A percentile compares a stretch with the other conserved stretches of the same genome.
Conservation (phyloP, 2,888 invertebrate genomes). For the Xestoiulus laeticollis region DNA sequence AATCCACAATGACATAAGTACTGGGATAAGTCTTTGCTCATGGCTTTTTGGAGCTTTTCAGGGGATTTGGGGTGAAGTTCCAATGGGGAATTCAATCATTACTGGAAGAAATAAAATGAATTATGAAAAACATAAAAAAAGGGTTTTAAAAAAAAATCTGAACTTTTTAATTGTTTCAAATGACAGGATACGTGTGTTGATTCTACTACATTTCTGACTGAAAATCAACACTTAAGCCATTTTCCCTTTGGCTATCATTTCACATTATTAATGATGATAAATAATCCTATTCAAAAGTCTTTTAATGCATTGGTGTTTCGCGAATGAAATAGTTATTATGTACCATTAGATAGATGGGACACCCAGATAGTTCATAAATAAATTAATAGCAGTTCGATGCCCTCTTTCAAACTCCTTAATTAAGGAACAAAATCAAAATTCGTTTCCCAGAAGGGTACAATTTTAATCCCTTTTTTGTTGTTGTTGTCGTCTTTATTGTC, state of each 20-base stretch:
- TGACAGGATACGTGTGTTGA: background rate
- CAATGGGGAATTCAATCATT: background rate
- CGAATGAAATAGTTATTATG: constrained; percentile 33
- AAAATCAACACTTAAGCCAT: background rate
- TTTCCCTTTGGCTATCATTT: constrained; percentile 32
- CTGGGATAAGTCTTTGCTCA: constrained; percentile 15
- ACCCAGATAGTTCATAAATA: constrained; percentile 23
- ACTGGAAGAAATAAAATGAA: background rate
- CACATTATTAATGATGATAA: constrained; percentile 31
- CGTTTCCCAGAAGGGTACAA: constrained; percentile 32
- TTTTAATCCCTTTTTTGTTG: constrained; percentile 35
- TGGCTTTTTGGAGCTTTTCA: background rate
- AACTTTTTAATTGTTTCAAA: background rate
- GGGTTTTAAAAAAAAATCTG: background rate
- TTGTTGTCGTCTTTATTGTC: constrained; percentile 24
- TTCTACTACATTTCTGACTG: background rate
- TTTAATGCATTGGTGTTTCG: constrained; percentile 20
- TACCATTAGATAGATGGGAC: constrained; percentile 19
- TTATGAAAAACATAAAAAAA: background rate
- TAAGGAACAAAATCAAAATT: constrained; percentile 35
- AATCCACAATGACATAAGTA: background rate
- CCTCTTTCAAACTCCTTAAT: constrained; percentile 25
- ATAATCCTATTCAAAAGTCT: background rate
- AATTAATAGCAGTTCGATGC: constrained; percentile 9
- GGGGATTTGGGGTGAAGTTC: background rate